Evolutionary conservation across 2,797 vertebrate species (phyloP).

Genomic region (Leucoraja ocellata): DNA sequence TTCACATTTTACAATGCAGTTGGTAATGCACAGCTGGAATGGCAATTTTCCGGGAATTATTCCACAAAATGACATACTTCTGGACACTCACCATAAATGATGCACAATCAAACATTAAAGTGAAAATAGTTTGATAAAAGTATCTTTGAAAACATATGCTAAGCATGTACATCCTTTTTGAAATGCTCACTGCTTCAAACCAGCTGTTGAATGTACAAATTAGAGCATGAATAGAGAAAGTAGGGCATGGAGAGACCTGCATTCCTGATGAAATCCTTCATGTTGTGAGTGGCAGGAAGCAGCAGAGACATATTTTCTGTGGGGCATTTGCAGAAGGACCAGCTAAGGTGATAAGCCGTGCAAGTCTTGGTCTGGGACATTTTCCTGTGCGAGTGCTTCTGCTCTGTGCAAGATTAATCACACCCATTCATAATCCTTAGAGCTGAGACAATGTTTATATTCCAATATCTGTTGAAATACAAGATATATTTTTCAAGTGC

Average conservation of each 20-base stretch:
- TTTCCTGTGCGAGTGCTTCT: not conserved
- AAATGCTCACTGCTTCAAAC: not conserved
- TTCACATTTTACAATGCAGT: not conserved
- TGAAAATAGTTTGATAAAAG: not conserved
- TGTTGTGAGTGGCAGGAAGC: not conserved
- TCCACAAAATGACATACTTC: not conserved
- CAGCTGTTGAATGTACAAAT: not conserved
- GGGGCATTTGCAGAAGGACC: not conserved
- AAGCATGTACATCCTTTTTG: not conserved
- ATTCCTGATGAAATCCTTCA: not conserved
- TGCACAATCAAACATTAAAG: not conserved
- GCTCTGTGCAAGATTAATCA: not conserved
- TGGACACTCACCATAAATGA: no score
- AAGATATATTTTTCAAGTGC: not conserved
- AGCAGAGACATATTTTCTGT: not conserved
- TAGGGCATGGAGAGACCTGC: not conserved
- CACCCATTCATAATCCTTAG: not conserved
- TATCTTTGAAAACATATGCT: not conserved
- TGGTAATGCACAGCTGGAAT: not conserved
- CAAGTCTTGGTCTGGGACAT: not conserved
- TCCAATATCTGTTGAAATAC: not conserved
- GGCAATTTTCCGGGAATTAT: not conserved
- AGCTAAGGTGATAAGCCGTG: not conserved
- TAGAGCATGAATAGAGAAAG: not conserved
- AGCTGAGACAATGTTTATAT: not conserved